Percentiles rank a stretch among this genome's conserved stretches.
phyloP scores from a whole-genome alignment of 30 jellyfish, hydroid and myxozoan species.

The Catostylus mosaicus region DNA sequence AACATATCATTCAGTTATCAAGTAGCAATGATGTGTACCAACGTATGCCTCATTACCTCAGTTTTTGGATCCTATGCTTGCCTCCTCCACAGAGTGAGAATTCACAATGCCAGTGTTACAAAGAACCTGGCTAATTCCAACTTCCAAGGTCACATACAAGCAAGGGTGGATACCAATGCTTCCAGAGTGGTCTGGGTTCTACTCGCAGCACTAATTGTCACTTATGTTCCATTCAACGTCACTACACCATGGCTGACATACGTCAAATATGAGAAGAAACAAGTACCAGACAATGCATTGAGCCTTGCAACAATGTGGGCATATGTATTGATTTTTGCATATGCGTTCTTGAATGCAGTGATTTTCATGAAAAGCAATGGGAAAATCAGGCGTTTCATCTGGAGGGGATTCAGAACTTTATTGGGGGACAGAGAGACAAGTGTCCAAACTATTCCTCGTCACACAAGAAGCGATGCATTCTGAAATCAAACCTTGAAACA shows the following conservation, averaged over 20 bases:
- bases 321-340: constrained; percentile 11
- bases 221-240: constrained; percentile 45
- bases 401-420: background rate
- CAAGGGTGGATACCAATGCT: constrained; percentile 22
- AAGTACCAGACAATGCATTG: constrained; percentile 3
- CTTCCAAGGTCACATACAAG: constrained; percentile 12
- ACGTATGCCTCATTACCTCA: constrained; percentile 19
- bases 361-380: constrained; percentile 33
- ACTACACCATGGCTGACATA: constrained; percentile 29
- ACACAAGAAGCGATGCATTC: background rate
- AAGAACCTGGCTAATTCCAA: constrained; percentile 37
- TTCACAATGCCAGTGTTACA: constrained; percentile 27
- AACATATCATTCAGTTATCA: constrained; percentile 39
- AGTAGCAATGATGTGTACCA: background rate
- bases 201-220: constrained; percentile 8
- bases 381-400: background rate
- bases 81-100: constrained; percentile 42
- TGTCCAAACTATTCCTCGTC: background rate
- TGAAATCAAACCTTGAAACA: too few relatives aligned
- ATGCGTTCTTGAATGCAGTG: constrained; percentile 25
- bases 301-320: constrained; percentile 56
- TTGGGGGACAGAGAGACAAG: background rate
- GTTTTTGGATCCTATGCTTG: constrained; percentile 24
- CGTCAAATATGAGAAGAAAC: constrained; percentile 8
- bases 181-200: constrained; percentile 35